Conservation (phyloP, 2,113 vertebrate genomes). For the Suricata suricatta region DNA sequence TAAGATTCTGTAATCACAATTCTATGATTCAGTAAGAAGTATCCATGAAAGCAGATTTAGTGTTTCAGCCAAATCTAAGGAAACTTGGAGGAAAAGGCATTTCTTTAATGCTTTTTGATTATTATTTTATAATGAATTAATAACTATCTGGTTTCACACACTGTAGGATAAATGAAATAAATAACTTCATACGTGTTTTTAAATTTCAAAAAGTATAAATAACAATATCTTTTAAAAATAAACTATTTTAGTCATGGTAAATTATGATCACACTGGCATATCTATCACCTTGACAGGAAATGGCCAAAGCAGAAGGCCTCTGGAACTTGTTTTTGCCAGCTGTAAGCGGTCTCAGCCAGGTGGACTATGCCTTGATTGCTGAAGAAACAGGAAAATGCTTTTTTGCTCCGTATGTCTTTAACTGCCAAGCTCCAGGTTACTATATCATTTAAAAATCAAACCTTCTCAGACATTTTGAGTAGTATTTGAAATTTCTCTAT, state of each 20-base stretch:
- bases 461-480: slow-evolving; percentile 15
- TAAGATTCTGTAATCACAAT: no score
- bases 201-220: slow-evolving; percentile 23
- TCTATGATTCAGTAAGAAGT: neutral
- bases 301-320: slow-evolving; percentile 90
- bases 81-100: neutral
- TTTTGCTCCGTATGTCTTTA: slow-evolving; percentile 93
- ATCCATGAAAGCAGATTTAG: neutral
- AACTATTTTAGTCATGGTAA: neutral
- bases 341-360: slow-evolving; percentile 91
- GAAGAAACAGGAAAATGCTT: slow-evolving; percentile 93
- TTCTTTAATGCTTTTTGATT: neutral
- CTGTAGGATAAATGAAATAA: neutral
- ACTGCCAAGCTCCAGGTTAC: slow-evolving; percentile 96
- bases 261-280: neutral
- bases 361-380: slow-evolving; percentile 95
- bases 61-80: slow-evolving; percentile 35
- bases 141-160: neutral
- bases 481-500: slow-evolving; percentile 6
- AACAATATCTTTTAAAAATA: neutral
- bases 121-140: neutral
- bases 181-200: neutral
- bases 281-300: slow-evolving; percentile 83
- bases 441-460: neutral
- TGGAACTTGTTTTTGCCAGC: slow-evolving; percentile 96